Percentiles rank a stretch among this genome's conserved stretches.
These are phyloP conservation scores for Eupithecia dodoneata DNA, from an alignment of 2,888 invertebrate species.

Conservation along the genomic window DNA sequence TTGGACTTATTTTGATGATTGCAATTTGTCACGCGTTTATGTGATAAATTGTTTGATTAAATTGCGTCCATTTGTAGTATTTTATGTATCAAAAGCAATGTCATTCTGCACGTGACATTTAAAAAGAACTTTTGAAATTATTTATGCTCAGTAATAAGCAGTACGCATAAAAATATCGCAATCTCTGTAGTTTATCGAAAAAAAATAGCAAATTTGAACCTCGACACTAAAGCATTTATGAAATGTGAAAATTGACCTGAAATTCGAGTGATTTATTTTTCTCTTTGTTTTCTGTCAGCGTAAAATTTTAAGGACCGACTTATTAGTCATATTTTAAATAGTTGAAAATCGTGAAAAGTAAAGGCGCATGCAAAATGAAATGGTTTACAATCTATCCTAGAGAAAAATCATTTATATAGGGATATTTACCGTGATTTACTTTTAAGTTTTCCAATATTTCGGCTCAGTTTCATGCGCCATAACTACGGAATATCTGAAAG, in stretches of 20 bases:
- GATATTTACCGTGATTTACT: too few relatives aligned
- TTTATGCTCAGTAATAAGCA: not conserved
- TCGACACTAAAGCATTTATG: not conserved
- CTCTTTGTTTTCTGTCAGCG: not conserved
- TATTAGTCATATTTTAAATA: not conserved
- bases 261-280: not conserved
- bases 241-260: not conserved
- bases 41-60: not conserved
- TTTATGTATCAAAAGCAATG: slow-evolving; percentile 3
- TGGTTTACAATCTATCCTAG: not conserved
- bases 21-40: not conserved
- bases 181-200: not conserved
- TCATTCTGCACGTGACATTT: not conserved
- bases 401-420: too few relatives aligned
- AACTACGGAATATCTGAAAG: too few relatives aligned
- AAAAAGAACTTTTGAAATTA: not conserved
- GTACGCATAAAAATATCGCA: not conserved
- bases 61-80: not conserved
- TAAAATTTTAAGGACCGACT: not conserved
- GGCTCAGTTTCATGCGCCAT: too few relatives aligned
- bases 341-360: not conserved
- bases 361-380: not conserved
- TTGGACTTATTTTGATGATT: not conserved
- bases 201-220: not conserved
- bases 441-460: too few relatives aligned